Evolutionary conservation across 2,888 invertebrate genomes (phyloP).

Genomic region (Ryuthela nishihirai): DNA sequence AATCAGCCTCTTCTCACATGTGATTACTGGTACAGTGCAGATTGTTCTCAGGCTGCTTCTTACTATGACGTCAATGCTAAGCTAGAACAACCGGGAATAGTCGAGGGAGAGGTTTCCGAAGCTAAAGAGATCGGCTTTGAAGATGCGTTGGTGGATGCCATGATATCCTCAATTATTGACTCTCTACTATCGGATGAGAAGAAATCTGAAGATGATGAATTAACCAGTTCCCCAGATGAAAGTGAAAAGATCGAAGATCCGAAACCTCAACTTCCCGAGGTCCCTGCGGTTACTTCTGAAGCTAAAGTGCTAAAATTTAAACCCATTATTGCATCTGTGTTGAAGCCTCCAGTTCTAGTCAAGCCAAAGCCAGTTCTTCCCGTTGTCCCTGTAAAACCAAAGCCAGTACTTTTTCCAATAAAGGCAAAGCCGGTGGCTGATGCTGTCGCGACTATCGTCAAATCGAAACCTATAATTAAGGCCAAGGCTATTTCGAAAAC

Average conservation of each 20-base stretch:
- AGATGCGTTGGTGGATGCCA: no score
- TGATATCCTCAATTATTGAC: no score
- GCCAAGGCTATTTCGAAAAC: not conserved
- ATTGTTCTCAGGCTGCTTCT: conserved; percentile 63
- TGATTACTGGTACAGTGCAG: conserved; percentile 46
- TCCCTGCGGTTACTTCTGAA: not conserved
- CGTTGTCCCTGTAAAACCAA: not conserved
- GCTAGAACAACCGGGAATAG: not conserved
- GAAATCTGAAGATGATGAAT: not conserved
- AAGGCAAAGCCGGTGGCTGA: conserved; percentile 2
- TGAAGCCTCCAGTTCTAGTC: no score
- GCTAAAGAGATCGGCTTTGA: no score
- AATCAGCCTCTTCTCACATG: conserved; percentile 45
- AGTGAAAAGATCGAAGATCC: no score
- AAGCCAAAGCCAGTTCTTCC: no score
- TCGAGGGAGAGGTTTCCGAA: no score
- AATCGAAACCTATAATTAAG: not conserved
- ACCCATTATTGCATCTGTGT: no score
- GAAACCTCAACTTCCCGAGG: not conserved
- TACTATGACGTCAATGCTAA: conserved; percentile 56
- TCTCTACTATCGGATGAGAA: no score
- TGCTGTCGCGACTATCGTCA: conserved; percentile 3
- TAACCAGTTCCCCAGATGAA: no score
- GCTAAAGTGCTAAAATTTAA: no score
- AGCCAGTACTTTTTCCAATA: not conserved